Conservation (phyloP, 2,797 vertebrate genomes). For the Xenentodon cancila region DNA sequence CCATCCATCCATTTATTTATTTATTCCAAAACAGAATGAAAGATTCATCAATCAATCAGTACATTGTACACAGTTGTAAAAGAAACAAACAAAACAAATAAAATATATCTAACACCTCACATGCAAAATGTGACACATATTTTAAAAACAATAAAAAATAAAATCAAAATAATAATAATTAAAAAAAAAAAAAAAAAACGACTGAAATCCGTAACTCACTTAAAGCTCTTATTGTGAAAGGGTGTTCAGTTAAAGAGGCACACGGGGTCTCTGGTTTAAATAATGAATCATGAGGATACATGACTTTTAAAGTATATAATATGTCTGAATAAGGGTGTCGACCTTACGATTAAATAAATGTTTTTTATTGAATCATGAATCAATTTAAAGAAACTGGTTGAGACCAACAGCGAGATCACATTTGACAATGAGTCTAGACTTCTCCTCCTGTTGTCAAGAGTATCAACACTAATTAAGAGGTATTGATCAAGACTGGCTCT, state of each 20-base stretch:
- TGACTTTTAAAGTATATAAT: too few species aligned
- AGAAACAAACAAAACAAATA: too few species aligned
- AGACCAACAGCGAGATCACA: background rate
- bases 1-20: too few species aligned
- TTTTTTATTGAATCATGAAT: background rate
- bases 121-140: background rate
- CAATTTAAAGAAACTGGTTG: background rate
- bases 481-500: slow-evolving; percentile 34
- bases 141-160: background rate
- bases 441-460: slow-evolving; percentile 1
- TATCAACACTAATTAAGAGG: slow-evolving; percentile 26
- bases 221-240: background rate
- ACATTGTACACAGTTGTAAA: too few species aligned
- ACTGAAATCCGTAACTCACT: background rate
- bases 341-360: too few species aligned
- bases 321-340: too few species aligned
- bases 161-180: too few species aligned
- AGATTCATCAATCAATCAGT: too few species aligned
- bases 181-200: background rate
- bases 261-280: background rate
- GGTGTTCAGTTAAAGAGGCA: background rate
- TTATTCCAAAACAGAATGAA: too few species aligned
- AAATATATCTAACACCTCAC: too few species aligned
- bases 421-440: background rate
- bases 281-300: background rate